A percentile compares a stretch with the other conserved stretches of the same genome.
Conservation (phyloP, 2,113 vertebrate species). For the Tonatia bakeri region DNA sequence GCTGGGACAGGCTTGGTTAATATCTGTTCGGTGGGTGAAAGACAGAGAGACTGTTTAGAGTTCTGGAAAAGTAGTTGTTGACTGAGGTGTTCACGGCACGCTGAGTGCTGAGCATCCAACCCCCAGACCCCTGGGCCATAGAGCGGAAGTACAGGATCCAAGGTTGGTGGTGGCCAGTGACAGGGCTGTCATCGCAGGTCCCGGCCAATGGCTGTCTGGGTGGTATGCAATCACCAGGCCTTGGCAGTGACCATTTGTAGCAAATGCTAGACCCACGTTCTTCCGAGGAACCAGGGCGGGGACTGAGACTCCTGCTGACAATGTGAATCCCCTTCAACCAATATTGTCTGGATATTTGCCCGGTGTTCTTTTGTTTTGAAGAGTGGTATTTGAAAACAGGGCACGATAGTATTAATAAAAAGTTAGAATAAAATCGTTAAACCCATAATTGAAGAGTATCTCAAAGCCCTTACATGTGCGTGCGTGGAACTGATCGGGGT, state of each 20-base stretch:
- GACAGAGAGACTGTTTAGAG: not conserved
- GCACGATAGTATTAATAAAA: not conserved
- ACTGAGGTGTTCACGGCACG: too few relatives aligned
- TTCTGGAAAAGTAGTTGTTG: not conserved
- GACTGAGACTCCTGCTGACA: not conserved
- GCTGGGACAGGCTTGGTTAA: not conserved
- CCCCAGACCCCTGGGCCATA: accelerated
- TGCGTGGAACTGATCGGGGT: too few relatives aligned
- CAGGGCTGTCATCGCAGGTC: too few relatives aligned
- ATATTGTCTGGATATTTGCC: not conserved
- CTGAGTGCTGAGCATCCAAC: not conserved
- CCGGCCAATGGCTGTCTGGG: too few relatives aligned
- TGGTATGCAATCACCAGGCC: too few relatives aligned
- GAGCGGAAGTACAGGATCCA: accelerated
- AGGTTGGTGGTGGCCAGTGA: too few relatives aligned
- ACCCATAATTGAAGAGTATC: not conserved
- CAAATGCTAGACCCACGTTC: not conserved
- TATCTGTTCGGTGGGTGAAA: not conserved
- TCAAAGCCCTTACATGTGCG: not conserved
- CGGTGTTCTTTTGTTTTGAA: too few relatives aligned
- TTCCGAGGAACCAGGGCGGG: not conserved
- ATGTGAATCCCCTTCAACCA: not conserved
- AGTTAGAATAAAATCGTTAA: not conserved
- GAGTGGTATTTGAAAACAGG: not conserved
- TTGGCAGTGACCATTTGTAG: too few relatives aligned